Conservation (phyloP, 92 coral and sea anemone species). For the Parazoanthus atlanticus region DNA sequence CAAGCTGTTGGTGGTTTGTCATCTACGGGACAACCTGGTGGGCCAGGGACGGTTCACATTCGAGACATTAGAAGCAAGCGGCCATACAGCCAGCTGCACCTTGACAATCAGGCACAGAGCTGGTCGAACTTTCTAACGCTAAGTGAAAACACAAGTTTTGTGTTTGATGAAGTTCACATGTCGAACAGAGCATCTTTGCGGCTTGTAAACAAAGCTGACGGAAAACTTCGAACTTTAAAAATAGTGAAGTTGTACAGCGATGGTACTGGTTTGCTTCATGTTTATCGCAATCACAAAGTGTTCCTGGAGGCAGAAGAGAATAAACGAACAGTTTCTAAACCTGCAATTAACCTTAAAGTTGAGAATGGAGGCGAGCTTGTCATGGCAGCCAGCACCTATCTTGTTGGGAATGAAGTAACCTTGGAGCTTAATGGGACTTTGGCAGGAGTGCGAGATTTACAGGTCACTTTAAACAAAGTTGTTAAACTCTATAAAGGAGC, state of each 20-base stretch:
- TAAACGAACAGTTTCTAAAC: conserved; percentile 39
- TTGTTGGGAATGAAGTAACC: conserved; percentile 52
- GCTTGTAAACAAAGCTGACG: conserved; percentile 38
- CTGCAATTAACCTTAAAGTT: conserved; percentile 57
- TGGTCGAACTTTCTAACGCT: conserved; percentile 62
- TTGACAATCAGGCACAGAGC: conserved; percentile 58
- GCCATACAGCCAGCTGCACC: conserved; percentile 50
- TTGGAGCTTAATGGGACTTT: conserved; percentile 66
- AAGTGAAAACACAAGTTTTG: conserved; percentile 40
- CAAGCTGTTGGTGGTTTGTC: conserved; percentile 59
- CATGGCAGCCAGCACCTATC: conserved; percentile 50
- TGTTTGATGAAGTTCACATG: conserved; percentile 59
- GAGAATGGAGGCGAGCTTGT: conserved; percentile 57
- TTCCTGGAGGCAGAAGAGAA: conserved; percentile 36
- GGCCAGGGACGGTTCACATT: conserved; percentile 68
- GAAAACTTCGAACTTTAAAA: conserved; percentile 36
- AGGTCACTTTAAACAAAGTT: conserved; percentile 53
- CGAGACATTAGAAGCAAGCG: conserved; percentile 54
- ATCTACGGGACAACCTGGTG: conserved; percentile 45
- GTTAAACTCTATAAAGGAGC: conserved; percentile 59
- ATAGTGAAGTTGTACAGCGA: conserved; percentile 56
- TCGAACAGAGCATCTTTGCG: conserved; percentile 59
- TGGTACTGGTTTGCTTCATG: conserved; percentile 59
- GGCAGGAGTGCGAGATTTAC: conserved; percentile 61
- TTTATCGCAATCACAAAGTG: conserved; percentile 55